These are phyloP conservation scores for Lordiphosa andalusiaca DNA, from an alignment of 2,888 invertebrate genomes.

Conservation along the genomic window DNA sequence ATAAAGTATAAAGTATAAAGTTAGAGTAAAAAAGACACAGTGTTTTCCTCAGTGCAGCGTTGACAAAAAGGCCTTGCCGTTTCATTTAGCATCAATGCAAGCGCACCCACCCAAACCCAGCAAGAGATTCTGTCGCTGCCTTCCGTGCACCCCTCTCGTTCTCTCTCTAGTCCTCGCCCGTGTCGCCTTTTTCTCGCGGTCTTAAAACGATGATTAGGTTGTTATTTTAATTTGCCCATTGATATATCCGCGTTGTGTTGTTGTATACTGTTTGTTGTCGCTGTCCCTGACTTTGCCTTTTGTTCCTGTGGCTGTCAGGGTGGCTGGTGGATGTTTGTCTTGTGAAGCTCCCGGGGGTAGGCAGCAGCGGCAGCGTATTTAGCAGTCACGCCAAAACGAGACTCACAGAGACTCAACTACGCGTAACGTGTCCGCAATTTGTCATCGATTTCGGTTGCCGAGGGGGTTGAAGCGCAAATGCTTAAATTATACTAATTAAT, in stretches of 20 bases:
- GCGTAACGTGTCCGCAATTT: slow-evolving; percentile 81
- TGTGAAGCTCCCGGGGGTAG: slow-evolving; percentile 32
- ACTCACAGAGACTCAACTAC: slow-evolving; percentile 73
- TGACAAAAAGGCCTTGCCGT: slow-evolving; percentile 73
- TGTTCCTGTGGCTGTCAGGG: slow-evolving; percentile 44
- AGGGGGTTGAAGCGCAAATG: slow-evolving; percentile 57
- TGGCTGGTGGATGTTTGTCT: slow-evolving; percentile 51
- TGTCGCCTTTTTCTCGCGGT: slow-evolving; percentile 78
- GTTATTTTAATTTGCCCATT: slow-evolving; percentile 81
- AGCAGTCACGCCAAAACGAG: slow-evolving; percentile 61
- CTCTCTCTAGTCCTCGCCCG: slow-evolving; percentile 13
- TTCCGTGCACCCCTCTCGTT: not conserved
- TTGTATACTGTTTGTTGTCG: slow-evolving; percentile 22
- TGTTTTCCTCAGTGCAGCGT: slow-evolving; percentile 41
- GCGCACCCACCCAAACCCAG: slow-evolving; percentile 17
- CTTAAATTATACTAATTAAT: slow-evolving; percentile 78
- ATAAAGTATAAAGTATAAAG: too few relatives aligned
- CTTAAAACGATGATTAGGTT: slow-evolving; percentile 81
- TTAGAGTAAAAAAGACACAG: too few relatives aligned
- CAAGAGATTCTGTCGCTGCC: slow-evolving; percentile 15
- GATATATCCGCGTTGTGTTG: slow-evolving; percentile 71
- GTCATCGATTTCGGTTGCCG: slow-evolving; percentile 80
- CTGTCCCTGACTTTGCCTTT: slow-evolving; percentile 63
- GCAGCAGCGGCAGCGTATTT: slow-evolving; percentile 73
- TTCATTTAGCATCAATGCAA: slow-evolving; percentile 71